Conservation (phyloP, 2,888 invertebrate genomes). For the Drosophila percnosoma region DNA sequence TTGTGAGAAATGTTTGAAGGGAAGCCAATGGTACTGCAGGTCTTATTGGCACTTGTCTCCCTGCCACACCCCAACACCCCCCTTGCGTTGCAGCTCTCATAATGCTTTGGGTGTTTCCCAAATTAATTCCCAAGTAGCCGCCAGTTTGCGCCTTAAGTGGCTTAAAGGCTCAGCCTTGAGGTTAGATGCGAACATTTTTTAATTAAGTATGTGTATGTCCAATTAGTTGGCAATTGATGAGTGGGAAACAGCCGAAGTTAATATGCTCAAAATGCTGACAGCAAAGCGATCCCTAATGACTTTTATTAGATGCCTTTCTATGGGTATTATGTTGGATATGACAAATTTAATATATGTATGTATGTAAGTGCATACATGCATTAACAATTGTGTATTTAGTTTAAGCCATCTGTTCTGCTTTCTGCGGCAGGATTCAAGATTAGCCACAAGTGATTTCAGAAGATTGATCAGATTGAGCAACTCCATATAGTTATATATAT, state of each 20-base stretch:
- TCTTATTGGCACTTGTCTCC: conserved; percentile 56
- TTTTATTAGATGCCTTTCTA: not conserved
- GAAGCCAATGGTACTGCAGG: conserved; percentile 19
- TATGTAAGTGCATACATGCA: not conserved
- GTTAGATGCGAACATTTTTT: conserved; percentile 44
- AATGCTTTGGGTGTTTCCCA: conserved; percentile 58
- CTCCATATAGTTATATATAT: not conserved
- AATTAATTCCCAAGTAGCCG: conserved; percentile 71
- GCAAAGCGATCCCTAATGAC: not conserved
- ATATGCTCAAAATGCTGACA: conserved; percentile 17
- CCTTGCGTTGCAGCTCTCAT: conserved; percentile 9
- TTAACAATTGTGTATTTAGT: not conserved
- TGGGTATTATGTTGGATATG: not conserved
- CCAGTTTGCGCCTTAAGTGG: conserved; percentile 62
- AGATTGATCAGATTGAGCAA: not conserved
- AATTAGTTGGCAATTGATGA: conserved; percentile 70
- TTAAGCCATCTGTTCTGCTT: conserved; percentile 1
- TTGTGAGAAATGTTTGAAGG: conserved; percentile 31
- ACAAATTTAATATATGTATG: not conserved
- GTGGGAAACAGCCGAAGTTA: not conserved
- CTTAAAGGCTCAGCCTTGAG: conserved; percentile 70
- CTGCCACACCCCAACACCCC: not conserved
- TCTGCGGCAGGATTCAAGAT: not conserved
- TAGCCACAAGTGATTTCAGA: not conserved
- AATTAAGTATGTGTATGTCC: conserved; percentile 67